These are phyloP conservation scores for Cydia amplana DNA, from an alignment of 1,140 invertebrate species.

Conservation along the genomic window DNA sequence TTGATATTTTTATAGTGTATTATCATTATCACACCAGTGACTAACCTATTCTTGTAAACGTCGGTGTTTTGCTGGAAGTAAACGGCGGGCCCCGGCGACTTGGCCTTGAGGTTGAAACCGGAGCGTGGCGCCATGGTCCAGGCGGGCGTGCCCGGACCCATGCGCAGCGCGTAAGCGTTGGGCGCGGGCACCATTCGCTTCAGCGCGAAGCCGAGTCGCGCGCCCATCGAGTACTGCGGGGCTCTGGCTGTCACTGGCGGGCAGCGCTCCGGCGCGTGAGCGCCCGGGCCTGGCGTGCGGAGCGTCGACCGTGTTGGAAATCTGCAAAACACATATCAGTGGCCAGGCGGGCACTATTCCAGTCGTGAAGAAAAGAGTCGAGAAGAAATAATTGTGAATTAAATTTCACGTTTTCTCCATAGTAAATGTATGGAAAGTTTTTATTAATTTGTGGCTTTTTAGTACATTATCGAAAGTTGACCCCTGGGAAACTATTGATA, in stretches of 20 bases:
- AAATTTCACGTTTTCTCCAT: no score
- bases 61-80: slow-evolving; percentile 74
- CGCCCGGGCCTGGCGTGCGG: slow-evolving; percentile 80
- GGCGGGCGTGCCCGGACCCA: slow-evolving; percentile 53
- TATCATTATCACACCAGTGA: not conserved
- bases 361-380: no score
- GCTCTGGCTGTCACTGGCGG: slow-evolving; percentile 73
- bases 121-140: slow-evolving; percentile 69
- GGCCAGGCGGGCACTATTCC: not conserved
- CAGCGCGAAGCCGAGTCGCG: slow-evolving; percentile 65
- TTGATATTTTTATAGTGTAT: no score
- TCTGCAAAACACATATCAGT: slow-evolving; percentile 34
- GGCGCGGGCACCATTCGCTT: slow-evolving; percentile 80
- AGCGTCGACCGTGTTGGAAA: slow-evolving; percentile 43
- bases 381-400: no score
- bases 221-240: slow-evolving; percentile 80
- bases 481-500: no score
- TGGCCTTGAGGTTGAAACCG: slow-evolving; percentile 49
- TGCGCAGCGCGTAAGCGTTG: slow-evolving; percentile 80
- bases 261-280: slow-evolving; percentile 76
- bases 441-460: no score
- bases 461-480: no score
- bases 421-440: no score
- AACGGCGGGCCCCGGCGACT: slow-evolving; percentile 81
- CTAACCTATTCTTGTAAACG: slow-evolving; percentile 61